Percentiles rank a stretch among this genome's conserved stretches.
These are phyloP conservation scores for Alentia gelatinosa DNA, from an alignment of 2,888 invertebrate genomes.

Conservation along the genomic window DNA sequence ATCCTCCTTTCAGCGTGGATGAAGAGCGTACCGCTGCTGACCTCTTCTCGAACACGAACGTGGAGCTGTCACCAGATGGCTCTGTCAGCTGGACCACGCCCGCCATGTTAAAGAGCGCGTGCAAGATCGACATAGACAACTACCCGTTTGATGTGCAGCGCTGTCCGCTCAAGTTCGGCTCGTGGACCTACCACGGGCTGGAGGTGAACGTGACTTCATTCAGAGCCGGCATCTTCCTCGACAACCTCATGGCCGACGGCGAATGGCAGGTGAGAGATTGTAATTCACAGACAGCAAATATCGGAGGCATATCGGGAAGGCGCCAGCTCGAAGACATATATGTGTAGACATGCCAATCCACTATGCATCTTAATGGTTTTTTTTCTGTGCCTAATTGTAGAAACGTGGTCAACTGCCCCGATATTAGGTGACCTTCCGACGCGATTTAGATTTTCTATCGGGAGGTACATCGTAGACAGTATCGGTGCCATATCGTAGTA, in stretches of 20 bases:
- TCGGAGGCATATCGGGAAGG: too few species aligned
- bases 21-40: slow-evolving; percentile 55
- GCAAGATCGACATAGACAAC: slow-evolving; percentile 57
- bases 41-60: slow-evolving; percentile 53
- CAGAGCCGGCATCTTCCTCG: neutral
- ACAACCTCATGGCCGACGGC: slow-evolving; percentile 52
- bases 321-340: too few species aligned
- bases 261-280: slow-evolving; percentile 24
- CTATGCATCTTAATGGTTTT: too few species aligned
- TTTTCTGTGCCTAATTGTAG: too few species aligned
- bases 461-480: too few species aligned
- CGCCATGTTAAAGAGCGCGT: slow-evolving; percentile 54
- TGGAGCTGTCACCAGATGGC: slow-evolving; percentile 54
- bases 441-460: too few species aligned
- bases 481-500: too few species aligned
- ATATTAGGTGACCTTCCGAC: too few species aligned
- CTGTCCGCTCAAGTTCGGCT: slow-evolving; percentile 58
- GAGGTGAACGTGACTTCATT: slow-evolving; percentile 55
- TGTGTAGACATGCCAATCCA: too few species aligned
- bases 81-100: slow-evolving; percentile 57
- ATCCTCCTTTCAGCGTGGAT: slow-evolving; percentile 41
- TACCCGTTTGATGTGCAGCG: slow-evolving; percentile 60
- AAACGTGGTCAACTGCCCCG: too few species aligned
- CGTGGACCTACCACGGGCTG: slow-evolving; percentile 56
- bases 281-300: too few species aligned